phyloP scores from a whole-genome alignment of 2,888 invertebrate genomes.

The Yponomeuta plumbellus region DNA sequence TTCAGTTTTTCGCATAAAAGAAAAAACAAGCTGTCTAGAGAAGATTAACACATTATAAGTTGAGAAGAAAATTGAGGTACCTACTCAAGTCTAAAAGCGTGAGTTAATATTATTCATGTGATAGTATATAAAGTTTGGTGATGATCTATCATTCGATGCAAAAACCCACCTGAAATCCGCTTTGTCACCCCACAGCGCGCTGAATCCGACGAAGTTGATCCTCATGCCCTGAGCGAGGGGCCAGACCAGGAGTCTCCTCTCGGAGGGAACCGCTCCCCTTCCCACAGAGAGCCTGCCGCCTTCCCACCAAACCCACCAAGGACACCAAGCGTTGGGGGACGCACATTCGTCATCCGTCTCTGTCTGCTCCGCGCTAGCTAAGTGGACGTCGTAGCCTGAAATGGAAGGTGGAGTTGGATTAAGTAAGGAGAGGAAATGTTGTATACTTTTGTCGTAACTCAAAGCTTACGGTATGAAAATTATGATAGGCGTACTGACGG shows the following conservation, averaged over 20 bases:
- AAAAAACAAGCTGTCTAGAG: no score
- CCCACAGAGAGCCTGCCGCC: slow-evolving; percentile 76
- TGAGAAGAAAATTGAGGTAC: no score
- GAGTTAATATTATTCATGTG: no score
- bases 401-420: slow-evolving; percentile 18
- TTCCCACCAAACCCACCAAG: slow-evolving; percentile 83
- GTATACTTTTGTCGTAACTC: no score
- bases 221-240: slow-evolving; percentile 76
- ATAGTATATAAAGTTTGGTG: no score
- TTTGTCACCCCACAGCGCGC: slow-evolving; percentile 78
- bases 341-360: slow-evolving; percentile 72
- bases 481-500: no score
- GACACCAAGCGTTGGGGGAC: slow-evolving; percentile 70
- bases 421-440: neutral
- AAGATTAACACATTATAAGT: no score
- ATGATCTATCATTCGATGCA: no score
- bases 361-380: slow-evolving; percentile 76
- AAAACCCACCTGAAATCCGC: slow-evolving; percentile 78
- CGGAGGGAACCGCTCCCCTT: slow-evolving; percentile 72
- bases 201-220: slow-evolving; percentile 79
- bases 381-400: slow-evolving; percentile 79
- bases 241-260: slow-evolving; percentile 77
- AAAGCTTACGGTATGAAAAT: no score
- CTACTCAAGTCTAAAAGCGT: no score
- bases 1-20: no score